Evolutionary conservation across 2,888 invertebrate species (phyloP), one percentile per base, ranked within the genome.

Genomic region (Ennomos quercinarius): DNA sequence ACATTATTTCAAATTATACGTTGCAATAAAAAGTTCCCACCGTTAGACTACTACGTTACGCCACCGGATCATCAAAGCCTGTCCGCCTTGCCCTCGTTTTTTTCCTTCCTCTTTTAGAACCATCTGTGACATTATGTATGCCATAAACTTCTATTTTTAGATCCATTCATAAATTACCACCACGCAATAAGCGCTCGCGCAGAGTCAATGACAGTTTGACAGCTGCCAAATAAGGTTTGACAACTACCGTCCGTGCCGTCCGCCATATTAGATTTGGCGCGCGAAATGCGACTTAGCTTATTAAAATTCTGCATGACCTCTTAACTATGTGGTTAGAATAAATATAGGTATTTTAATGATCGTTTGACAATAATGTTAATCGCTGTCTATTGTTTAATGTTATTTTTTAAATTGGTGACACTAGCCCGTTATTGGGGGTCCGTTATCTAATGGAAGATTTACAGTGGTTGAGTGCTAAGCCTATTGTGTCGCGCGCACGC

Each of bases 171-270:
- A 64, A 64, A 55, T 67, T 62, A 66, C n/a, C 12, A 43, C 57
- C 49, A 53, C 61, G 66, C 68, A 63, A 57, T 11, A 37, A 38
- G 44, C 67, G 61, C 54, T 51, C 51, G 54, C 61, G 50, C 55
- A 48, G 46, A 47, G 64, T 68, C 80, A 79, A 76, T 78, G 88
- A 82, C 89, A 88, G 84, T 78, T 81, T 86, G 89, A 86, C 87
- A 83, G 72, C 70, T 69, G 69, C 85, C 82, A 71, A 81, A 84
- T 78, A 86, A 61, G 87, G 87, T 48, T 59, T 80, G 86, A 85
- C 83, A 81, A 75, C 70, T 62, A 63, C 74, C 61, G 53, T 52
- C 50, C 57, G 51, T 48, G 46, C 45, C 44, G 57, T 45, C 52
- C 45, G 54, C 61, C 53, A 50, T 61, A 54, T 43, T 37, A 9